Evolutionary conservation across 2,113 vertebrate species (phyloP), one percentile per base, ranked within the genome.

Genomic region (Rhabdomys dilectus): DNA sequence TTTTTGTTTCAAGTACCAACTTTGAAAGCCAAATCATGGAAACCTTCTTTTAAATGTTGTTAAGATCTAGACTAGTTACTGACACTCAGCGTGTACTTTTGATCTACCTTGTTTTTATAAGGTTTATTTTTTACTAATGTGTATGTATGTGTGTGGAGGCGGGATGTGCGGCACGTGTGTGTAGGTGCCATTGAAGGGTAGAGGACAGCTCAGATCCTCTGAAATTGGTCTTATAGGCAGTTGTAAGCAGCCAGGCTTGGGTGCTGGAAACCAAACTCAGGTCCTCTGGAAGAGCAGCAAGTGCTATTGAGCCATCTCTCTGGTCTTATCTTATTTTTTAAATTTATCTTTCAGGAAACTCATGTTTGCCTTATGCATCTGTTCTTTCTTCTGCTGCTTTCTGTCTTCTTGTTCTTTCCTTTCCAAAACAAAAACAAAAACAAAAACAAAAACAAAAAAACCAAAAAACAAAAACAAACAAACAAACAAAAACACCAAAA

Each of bases 21-120:
- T 93, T 94, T 80, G 68, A 48, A 88, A 96, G 21, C 9, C 70
- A 94, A 39, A 85, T 62, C 34, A 8, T 10, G 48, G 81, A 48
- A 62, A 76, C 22, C 34, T 42, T 58, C 21, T 91, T 91, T 86
- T 76, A 88, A 36, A 66, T 66, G 66, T n/a, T 51, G 42, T 87
- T 62, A 80, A 80, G 60, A 22, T n/a, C 56, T 62, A 42, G 56
- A 48, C 34, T 66, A 66, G 21, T 34, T 48, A 45, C 39, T 66
- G 62, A 24, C 39, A 17, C 17, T 72, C 70, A n/a, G 16, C 7
- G 9, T 42, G n/a, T 11, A 3, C 13, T 42, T 62, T 82, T 84
- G 26, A 82, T 39, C n/a, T 29, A 17, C 81, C n/a, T 42, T 39
- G 56, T 26, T 42, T 82, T 62, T 5, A 84, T 62, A 39, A 84